phyloP scores from a whole-genome alignment of 2,797 vertebrate genomes.

The Falco cherrug region DNA sequence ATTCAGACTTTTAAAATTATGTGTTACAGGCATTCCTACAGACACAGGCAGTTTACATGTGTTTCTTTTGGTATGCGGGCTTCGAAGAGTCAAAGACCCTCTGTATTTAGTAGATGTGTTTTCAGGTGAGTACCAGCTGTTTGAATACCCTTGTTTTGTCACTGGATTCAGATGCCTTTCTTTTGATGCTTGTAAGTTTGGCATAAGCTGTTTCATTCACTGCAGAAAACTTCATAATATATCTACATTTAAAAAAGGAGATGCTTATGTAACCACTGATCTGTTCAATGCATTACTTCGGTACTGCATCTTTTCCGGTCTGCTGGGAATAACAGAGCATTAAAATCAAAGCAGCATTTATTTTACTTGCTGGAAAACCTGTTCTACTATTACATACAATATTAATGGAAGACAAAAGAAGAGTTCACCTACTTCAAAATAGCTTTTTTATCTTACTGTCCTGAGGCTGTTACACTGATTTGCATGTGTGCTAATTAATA shows the following conservation, averaged over 20 bases:
- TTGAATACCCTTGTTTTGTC: background rate
- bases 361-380: constrained; percentile 3
- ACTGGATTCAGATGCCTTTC: background rate
- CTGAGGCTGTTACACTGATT: background rate
- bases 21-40: constrained; percentile 79
- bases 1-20: background rate
- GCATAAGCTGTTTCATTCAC: background rate
- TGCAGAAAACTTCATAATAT: background rate
- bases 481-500: constrained; percentile 1
- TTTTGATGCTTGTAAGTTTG: background rate
- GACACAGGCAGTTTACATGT: constrained; percentile 67
- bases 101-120: constrained; percentile 88
- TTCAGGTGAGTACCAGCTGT: constrained; percentile 77
- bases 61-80: constrained; percentile 92
- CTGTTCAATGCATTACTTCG: background rate
- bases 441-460: background rate
- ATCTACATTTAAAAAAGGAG: background rate
- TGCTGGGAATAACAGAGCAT: constrained; percentile 24
- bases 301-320: background rate
- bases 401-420: constrained; percentile 24
- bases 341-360: constrained; percentile 9
- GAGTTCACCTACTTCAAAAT: background rate
- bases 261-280: background rate
- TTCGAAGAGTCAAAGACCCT: constrained; percentile 92
- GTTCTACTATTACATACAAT: constrained; percentile 3